Base-by-base conservation (phyloP, 2,797 vertebrate species). In the Xenopus petersii region DNA sequence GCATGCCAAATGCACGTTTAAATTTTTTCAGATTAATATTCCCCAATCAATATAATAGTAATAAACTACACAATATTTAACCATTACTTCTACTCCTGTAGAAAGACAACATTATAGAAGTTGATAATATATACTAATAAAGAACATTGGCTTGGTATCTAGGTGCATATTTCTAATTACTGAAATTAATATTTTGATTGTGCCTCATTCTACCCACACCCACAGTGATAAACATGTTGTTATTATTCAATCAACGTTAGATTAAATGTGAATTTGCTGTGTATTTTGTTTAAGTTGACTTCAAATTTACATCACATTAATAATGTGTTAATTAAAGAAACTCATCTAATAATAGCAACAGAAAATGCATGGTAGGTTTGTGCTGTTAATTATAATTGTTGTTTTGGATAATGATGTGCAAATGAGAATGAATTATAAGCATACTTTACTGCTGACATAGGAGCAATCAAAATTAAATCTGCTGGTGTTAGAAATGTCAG, bases 311-410 rank as follows among this genome's bases (percentile, higher is more conserved):
- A 56, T 56, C 7, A 9, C 13, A 56, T 56, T 56, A 56, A 60
- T 60, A 24, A 24, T 60, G 58, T 60, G 58, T 26, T 60, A 24
- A 24, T 60, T 60, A 17, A 56, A 17, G 13, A 10, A 51, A 51
- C 11, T 56, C 54, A 60, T 60, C 58, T 60, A 60, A 60, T 60
- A 60, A 60, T 60, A 60, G 54, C 54, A 56, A 56, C 54, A 56
- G 3, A 60, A 60, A 60, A 26, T 24, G 58, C 58, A 26, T 11
- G 21, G 21, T 24, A 2, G 5, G 24, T 60, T 58, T 51, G 15
- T 17, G 15, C 17, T 26, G 24, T 26, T 60, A 60, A 60, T 60
- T 60, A 60, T 60, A 60, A 60, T 60, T 60, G 24, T 60, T 60
- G 58, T 60, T 60, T 60, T 24, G 58, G 58, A 60, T 60, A 60